phyloP scores from a whole-genome alignment of 2,113 vertebrate genomes.

The Caracal caracal region DNA sequence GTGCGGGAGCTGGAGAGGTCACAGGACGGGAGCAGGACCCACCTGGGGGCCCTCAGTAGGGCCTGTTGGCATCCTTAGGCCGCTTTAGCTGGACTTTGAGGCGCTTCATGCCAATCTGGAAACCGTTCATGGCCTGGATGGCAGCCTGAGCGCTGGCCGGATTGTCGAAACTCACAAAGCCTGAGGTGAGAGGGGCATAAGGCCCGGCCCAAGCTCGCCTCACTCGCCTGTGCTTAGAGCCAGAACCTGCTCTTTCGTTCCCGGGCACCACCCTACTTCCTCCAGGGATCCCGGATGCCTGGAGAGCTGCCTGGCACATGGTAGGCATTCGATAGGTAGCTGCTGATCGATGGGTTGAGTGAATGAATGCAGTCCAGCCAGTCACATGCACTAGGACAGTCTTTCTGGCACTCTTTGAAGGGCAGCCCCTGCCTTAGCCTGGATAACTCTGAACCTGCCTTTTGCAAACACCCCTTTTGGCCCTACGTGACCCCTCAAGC shows the following conservation, averaged over 20 bases:
- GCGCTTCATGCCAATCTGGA: slow-evolving; percentile 96
- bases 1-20: neutral
- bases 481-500: neutral
- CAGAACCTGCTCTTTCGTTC: neutral
- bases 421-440: neutral
- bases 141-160: slow-evolving; percentile 93
- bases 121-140: slow-evolving; percentile 96
- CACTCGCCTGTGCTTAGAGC: neutral
- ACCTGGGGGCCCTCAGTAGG: slow-evolving; percentile 88
- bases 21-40: slow-evolving; percentile 63
- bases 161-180: slow-evolving; percentile 97
- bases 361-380: neutral
- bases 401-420: neutral
- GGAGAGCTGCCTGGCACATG: neutral
- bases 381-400: neutral
- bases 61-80: slow-evolving; percentile 94
- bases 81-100: slow-evolving; percentile 96
- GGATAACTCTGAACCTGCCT: neutral
- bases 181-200: slow-evolving; percentile 78
- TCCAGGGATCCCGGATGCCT: neutral
- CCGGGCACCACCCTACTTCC: neutral
- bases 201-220: neutral
- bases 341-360: neutral
- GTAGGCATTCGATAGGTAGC: neutral
- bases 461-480: neutral